Percentiles rank a stretch among this genome's conserved stretches.
Conservation (phyloP, 2,888 invertebrate species). For the Hirtodrosophila duncani region DNA sequence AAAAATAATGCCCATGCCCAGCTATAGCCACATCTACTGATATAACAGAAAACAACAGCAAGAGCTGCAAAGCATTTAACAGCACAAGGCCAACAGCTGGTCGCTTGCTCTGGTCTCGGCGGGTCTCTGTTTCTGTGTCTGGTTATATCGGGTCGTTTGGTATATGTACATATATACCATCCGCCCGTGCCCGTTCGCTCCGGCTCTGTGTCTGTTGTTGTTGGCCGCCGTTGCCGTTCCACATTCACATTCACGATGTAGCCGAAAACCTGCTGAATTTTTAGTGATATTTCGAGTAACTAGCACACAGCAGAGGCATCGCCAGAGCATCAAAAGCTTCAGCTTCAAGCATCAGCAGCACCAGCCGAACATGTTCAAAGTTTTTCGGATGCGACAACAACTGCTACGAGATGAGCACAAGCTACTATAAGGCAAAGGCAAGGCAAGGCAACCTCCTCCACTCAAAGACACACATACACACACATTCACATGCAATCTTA, state of each 20-base stretch:
- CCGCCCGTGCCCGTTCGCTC: background rate
- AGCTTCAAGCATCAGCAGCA: background rate
- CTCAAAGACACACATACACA: slow-evolving; percentile 13
- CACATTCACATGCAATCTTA: slow-evolving; percentile 43
- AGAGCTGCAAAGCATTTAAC: slow-evolving; percentile 13
- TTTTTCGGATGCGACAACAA: slow-evolving; percentile 58
- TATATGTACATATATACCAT: too few species aligned
- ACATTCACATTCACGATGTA: slow-evolving; percentile 53
- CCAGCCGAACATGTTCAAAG: slow-evolving; percentile 65
- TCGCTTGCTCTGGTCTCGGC: slow-evolving; percentile 34
- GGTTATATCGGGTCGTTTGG: too few species aligned
- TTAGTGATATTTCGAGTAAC: slow-evolving; percentile 67
- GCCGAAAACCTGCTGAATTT: slow-evolving; percentile 50
- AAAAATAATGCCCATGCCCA: slow-evolving; percentile 46
- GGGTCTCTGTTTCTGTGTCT: too few species aligned
- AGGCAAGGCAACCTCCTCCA: slow-evolving; percentile 13
- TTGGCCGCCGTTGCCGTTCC: slow-evolving; percentile 42
- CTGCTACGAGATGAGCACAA: too few species aligned
- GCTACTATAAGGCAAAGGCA: too few species aligned
- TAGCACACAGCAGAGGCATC: slow-evolving; percentile 45
- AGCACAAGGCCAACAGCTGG: slow-evolving; percentile 56
- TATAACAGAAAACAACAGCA: background rate
- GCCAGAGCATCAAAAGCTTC: slow-evolving; percentile 16
- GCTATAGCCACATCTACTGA: slow-evolving; percentile 12
- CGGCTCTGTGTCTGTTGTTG: slow-evolving; percentile 24